phyloP scores from a whole-genome alignment of 2,888 invertebrate species.

The Alsophila aescularia region DNA sequence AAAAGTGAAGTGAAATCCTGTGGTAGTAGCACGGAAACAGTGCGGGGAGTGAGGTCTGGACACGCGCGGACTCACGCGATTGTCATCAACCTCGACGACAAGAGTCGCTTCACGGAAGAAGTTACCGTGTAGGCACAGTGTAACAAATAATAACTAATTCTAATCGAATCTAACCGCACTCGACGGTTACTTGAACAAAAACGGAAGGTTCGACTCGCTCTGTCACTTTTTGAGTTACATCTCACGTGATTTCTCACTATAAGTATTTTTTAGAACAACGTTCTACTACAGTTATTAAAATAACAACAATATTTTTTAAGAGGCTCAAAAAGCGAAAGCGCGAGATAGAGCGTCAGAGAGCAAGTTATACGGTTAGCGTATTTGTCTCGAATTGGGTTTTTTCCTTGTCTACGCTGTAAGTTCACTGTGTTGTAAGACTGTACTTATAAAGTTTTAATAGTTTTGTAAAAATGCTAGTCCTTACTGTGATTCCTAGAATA shows the following conservation, averaged over 20 bases:
- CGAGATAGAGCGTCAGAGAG: not conserved
- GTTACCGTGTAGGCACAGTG: conserved; percentile 86
- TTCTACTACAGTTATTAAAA: no score
- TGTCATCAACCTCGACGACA: conserved; percentile 91
- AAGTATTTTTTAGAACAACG: no score
- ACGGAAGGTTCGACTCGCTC: not conserved
- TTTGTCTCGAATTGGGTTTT: conserved; percentile 12
- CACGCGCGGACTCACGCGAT: conserved; percentile 90
- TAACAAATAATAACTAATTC: not conserved
- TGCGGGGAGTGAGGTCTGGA: conserved; percentile 82
- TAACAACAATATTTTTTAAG: not conserved
- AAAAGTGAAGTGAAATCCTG: conserved; percentile 66
- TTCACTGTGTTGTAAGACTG: conserved; percentile 31
- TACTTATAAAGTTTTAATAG: conserved; percentile 37
- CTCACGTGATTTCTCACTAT: not conserved
- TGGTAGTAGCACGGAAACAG: conserved; percentile 68
- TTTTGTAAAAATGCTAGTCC: conserved; percentile 67
- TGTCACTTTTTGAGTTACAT: not conserved
- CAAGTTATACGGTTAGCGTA: conserved; percentile 3
- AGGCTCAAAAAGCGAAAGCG: not conserved
- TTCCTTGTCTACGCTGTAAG: conserved; percentile 12
- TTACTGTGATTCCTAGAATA: conserved; percentile 71
- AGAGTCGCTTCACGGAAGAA: conserved; percentile 92
- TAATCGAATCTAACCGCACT: not conserved
- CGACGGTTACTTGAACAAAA: not conserved